Base-by-base conservation (phyloP, 2,797 vertebrate genomes). In the Linurgus olivaceus region DNA sequence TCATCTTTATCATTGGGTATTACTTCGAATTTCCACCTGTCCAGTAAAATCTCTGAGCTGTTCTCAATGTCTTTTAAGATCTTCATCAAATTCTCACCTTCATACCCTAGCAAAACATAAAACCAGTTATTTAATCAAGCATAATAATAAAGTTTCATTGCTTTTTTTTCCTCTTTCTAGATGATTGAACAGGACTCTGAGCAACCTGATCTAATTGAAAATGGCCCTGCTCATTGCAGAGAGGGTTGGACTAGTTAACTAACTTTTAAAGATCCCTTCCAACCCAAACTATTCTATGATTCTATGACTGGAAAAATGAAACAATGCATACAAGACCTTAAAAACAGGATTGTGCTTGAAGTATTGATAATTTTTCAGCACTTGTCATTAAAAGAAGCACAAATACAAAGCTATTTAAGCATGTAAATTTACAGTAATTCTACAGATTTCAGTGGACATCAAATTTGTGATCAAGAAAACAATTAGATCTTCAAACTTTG, bases 11-110 rank as follows among this genome's bases (percentile, higher is more conserved):
- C 98, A 13, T 98, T 97, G 57, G 99, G 98, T 45, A 98, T 98
- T 76, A 99, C 98, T 87, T 99, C 98, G 1, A 99, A 99, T 97
- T 98, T 99, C 99, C 99, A 99, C 93, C 99, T 98, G 95, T 99
- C 99, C 97, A 99, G 94, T 96, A 99, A 98, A 95, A 99, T 98
- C 96, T 98, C 98, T 35, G 98, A 97, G 86, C 99, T 99, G 97
- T 98, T 99, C 96, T 99, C 99, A 68, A 99, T 98, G 95, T 99
- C 99, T 95, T 98, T 98, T 92, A 99, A 97, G 76, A 99, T 99
- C 97, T 99, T 99, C 96, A 99, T 97, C 79, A 99, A 98, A 97
- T 98, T 99, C 96, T 99, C 99, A 54, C 99, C 99, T 98, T 99
- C 99, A 33, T 99, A 99, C 62, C 99, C 99, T 99, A 95, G 29